These are phyloP conservation scores for Polymixis lichenea DNA, from an alignment of 2,888 invertebrate genomes.

Conservation along the genomic window DNA sequence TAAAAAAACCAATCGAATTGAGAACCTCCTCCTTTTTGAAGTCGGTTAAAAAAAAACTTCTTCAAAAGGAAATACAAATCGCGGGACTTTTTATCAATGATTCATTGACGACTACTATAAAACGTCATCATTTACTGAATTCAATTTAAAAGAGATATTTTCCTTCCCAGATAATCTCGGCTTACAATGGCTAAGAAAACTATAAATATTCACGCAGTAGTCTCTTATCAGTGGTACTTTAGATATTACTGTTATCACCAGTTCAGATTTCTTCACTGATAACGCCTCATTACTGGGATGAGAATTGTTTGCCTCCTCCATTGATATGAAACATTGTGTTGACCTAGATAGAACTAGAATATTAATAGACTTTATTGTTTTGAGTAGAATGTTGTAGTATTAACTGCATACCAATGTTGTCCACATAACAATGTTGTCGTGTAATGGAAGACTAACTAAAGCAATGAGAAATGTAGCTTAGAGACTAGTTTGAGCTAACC, in stretches of 20 bases:
- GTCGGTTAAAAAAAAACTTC: no score
- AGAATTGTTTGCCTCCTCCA: constrained; percentile 66
- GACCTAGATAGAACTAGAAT: constrained; percentile 68
- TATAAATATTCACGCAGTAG: constrained; percentile 48
- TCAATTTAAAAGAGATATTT: constrained; percentile 12
- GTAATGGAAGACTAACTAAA: constrained; percentile 1
- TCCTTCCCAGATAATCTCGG: constrained; percentile 44
- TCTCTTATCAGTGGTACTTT: constrained; percentile 64
- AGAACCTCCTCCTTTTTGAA: no score
- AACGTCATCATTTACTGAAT: constrained; percentile 8
- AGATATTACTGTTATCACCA: constrained; percentile 65
- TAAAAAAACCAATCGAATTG: no score
- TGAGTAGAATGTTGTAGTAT: constrained; percentile 51
- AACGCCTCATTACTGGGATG: constrained; percentile 71
- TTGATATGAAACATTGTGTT: constrained; percentile 69
- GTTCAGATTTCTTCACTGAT: constrained; percentile 73
- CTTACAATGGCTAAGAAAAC: constrained; percentile 46
- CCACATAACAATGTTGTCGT: constrained; percentile 31
- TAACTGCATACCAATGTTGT: constrained; percentile 43
- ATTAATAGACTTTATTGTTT: constrained; percentile 61
- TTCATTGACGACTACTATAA: constrained; percentile 20
- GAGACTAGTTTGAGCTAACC: background rate
- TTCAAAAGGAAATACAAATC: background rate
- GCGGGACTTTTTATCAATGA: constrained; percentile 40
- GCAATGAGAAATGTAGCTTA: background rate